Conservation (phyloP, 2,113 vertebrate genomes). For the Gila orcuttii region DNA sequence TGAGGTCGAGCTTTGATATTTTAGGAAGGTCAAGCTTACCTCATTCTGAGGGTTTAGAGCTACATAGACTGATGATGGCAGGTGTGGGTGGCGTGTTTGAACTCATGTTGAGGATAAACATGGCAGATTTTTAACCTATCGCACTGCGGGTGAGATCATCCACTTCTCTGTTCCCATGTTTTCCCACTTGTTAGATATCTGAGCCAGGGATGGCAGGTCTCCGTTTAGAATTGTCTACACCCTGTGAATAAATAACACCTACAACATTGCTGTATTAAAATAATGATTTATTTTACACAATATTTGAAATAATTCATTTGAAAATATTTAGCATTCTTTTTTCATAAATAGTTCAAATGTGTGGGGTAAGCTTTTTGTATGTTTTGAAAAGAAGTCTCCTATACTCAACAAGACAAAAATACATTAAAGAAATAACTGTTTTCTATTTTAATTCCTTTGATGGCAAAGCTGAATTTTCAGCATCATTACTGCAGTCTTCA, state of each 20-base stretch:
- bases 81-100: slow-evolving; percentile 8
- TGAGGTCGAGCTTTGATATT: background rate
- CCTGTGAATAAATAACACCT: background rate
- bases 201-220: background rate
- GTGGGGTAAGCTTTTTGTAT: background rate
- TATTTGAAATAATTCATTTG: background rate
- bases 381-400: background rate
- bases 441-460: background rate
- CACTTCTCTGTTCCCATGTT: slow-evolving; percentile 27
- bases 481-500: background rate
- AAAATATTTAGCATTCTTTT: background rate
- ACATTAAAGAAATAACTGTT: background rate
- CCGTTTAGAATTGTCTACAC: background rate
- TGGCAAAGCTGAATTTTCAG: background rate
- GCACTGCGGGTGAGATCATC: slow-evolving; percentile 6
- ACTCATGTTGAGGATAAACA: background rate
- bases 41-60: background rate
- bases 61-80: background rate
- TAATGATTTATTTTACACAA: background rate
- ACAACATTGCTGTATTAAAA: background rate
- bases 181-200: background rate
- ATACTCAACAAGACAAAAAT: background rate
- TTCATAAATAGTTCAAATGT: background rate
- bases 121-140: slow-evolving; percentile 36
- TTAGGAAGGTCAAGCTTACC: background rate